phyloP scores from a whole-genome alignment of 2,797 vertebrate species.

The Coracias cyanogaster region DNA sequence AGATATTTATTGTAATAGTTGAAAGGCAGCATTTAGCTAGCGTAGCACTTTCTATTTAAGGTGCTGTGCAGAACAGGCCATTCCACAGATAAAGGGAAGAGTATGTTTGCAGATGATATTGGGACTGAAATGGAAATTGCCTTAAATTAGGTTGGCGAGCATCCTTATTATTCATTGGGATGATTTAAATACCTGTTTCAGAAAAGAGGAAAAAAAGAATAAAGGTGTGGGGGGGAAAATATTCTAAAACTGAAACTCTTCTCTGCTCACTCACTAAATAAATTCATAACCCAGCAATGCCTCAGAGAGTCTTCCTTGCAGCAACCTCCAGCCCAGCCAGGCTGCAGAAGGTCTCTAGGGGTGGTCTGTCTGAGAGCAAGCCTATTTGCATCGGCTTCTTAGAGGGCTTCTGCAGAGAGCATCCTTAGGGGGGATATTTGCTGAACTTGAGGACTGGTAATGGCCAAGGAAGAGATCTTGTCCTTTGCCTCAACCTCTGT shows the following conservation, averaged over 20 bases:
- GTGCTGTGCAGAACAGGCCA: slow-evolving; percentile 39
- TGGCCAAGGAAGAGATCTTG: neutral
- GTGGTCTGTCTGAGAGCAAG: neutral
- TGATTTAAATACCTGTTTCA: slow-evolving; percentile 31
- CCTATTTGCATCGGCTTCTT: neutral
- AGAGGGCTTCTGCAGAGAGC: neutral
- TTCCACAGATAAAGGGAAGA: slow-evolving; percentile 63
- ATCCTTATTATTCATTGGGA: slow-evolving; percentile 45
- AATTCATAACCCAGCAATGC: neutral
- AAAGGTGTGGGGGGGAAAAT: neutral
- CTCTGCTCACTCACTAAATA: neutral
- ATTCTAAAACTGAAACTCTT: neutral
- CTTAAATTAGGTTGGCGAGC: slow-evolving; percentile 36
- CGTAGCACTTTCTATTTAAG: slow-evolving; percentile 71
- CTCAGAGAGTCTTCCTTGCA: neutral
- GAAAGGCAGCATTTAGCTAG: slow-evolving; percentile 71
- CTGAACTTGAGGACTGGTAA: neutral
- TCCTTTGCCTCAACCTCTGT: neutral
- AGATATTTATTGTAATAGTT: slow-evolving; percentile 72
- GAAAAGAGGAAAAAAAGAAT: neutral
- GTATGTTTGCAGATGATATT: slow-evolving; percentile 69
- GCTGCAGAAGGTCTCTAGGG: neutral
- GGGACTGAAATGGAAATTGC: slow-evolving; percentile 61
- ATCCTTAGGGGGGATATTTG: neutral
- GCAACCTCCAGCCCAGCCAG: neutral